Conservation (phyloP, 2,888 invertebrate genomes). For the Leucophora obtusa region DNA sequence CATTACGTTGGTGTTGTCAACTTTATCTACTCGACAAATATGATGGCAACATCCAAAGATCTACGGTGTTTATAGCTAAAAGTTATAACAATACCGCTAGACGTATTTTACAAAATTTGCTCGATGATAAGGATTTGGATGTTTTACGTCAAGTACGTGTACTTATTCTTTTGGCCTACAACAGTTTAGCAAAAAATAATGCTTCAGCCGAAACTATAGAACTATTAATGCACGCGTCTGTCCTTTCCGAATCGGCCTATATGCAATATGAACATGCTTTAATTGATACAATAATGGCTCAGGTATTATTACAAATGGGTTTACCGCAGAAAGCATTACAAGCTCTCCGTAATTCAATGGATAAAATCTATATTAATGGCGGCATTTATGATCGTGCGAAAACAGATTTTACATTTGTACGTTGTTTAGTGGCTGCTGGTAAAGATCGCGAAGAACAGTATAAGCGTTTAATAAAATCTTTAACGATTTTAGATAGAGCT, state of each 20-base stretch:
- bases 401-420: constrained; percentile 86
- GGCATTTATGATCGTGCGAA: constrained; percentile 89
- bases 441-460: constrained; percentile 66
- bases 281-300: constrained; percentile 88
- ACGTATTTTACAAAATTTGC: constrained; percentile 72
- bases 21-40: constrained; percentile 84
- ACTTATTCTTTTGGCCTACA: constrained; percentile 84
- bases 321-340: constrained; percentile 87
- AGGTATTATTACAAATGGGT: constrained; percentile 85
- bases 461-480: constrained; percentile 69
- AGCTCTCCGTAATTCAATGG: constrained; percentile 84
- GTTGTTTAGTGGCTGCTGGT: constrained; percentile 86
- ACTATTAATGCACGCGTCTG: constrained; percentile 85
- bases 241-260: constrained; percentile 86
- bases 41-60: constrained; percentile 82
- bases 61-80: constrained; percentile 76
- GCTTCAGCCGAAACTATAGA: constrained; percentile 81
- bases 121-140: constrained; percentile 77
- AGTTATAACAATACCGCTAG: constrained; percentile 77
- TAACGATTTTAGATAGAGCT: constrained; percentile 83
- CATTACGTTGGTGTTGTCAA: constrained; percentile 84
- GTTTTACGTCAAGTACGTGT: constrained; percentile 81
- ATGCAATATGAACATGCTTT: constrained; percentile 87
- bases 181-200: constrained; percentile 79
- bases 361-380: constrained; percentile 88